A percentile compares a stretch with the other conserved stretches of the same genome.
These are phyloP conservation scores for Lophura nycthemera DNA, from an alignment of 2,113 vertebrate species.

Conservation along the genomic window DNA sequence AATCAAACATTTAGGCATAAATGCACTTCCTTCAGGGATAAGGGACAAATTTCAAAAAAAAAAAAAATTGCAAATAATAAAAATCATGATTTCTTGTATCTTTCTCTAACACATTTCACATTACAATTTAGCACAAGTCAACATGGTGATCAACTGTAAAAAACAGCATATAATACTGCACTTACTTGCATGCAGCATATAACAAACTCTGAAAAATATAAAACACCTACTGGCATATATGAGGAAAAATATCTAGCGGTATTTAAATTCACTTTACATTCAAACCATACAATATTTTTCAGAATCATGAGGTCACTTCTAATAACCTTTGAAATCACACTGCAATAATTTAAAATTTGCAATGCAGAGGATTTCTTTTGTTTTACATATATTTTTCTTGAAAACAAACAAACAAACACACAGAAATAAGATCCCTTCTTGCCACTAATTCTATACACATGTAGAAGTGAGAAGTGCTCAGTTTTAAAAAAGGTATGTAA, in stretches of 20 bases:
- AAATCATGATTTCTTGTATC: accelerated
- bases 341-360: not conserved
- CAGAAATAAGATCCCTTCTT: not conserved
- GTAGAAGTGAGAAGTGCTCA: not conserved
- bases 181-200: not conserved
- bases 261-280: not conserved
- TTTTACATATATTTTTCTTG: not conserved
- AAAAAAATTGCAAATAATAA: not conserved
- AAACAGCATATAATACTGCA: not conserved
- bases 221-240: not conserved
- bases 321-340: not conserved
- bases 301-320: not conserved
- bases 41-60: not conserved
- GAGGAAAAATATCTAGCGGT: not conserved
- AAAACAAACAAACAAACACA: not conserved
- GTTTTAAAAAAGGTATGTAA: not conserved
- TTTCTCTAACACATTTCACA: not conserved
- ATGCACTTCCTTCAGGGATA: not conserved
- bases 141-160: not conserved
- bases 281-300: not conserved
- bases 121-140: accelerated
- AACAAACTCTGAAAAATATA: not conserved
- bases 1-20: not conserved
- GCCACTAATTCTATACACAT: not conserved
- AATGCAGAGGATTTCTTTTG: not conserved